Evolutionary conservation across 2,888 invertebrate species (phyloP), one percentile per base, ranked within the genome.

Genomic region (Drosophila mayaguana): DNA sequence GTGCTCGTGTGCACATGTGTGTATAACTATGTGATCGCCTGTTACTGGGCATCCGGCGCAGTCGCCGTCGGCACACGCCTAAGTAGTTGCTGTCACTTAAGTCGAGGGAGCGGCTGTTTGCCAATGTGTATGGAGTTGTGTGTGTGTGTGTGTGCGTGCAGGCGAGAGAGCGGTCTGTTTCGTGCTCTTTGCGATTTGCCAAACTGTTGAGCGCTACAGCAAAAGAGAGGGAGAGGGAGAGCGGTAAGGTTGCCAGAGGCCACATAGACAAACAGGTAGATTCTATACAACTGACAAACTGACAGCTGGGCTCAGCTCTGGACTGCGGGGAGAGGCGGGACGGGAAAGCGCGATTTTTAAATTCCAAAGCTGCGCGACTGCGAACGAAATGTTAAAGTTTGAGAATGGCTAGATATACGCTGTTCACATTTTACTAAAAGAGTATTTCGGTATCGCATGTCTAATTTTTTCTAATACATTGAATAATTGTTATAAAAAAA

Each of bases 331-430:
- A 63, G 20, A 51, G 46, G 16, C 4, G 46, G 22, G 42, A 54
- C 54, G 48, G 20, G 34, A 60, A 53, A 48, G 75, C 81, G 86
- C 85, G 71, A 80, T 88, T 88, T 89, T 88, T 72, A 57, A 88
- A 85, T 85, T 89, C 89, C 84, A 68, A 73, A 65, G 88, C 77
- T 61, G 73, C 76, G 82, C 82, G 80, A 77, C 83, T 72, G 83
- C 85, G 64, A 87, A 69, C 73, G 72, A 85, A 85, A 85, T 85
- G 84, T 75, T 85, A 85, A 88, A 85, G 89, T 89, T 85, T 89
- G 89, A 85, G 88, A 88, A 84, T 84, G 88, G 74, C 32, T 43
- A 28, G 8, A 28, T 28, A 43, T 56, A 20, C 42, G 32, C 56
- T 56, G 20, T 34, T 43, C 11, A 16, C 20, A 11, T 16, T n/a